A percentile compares a stretch with the other conserved stretches of the same genome.
Evolutionary conservation across 30 jellyfish, hydroid and myxozoan genomes (phyloP).

Genomic region (Cassiopea xamachana): DNA sequence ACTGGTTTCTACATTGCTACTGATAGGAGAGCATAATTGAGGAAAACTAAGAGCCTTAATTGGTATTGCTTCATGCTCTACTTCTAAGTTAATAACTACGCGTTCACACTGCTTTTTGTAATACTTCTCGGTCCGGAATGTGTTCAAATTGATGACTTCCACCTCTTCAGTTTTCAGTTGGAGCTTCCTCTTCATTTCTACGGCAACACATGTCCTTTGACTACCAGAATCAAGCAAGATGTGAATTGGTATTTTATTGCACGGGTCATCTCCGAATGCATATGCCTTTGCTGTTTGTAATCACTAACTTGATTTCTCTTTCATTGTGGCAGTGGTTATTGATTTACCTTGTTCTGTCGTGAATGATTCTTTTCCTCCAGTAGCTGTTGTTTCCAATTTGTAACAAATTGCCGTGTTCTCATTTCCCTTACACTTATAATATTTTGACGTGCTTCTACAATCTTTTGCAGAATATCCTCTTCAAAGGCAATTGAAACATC

Average conservation of each 20-base stretch:
- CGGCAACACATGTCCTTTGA: constrained; percentile 56
- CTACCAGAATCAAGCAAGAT: constrained; percentile 57
- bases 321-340: constrained; percentile 42
- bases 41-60: constrained; percentile 27
- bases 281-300: constrained; percentile 55
- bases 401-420: constrained; percentile 37
- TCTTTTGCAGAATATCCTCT: constrained; percentile 20
- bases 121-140: constrained; percentile 61
- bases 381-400: background rate
- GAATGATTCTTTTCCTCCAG: background rate
- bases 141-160: constrained; percentile 49
- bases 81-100: constrained; percentile 29
- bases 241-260: constrained; percentile 21
- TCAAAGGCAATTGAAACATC: constrained; percentile 64
- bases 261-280: constrained; percentile 45
- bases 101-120: constrained; percentile 19
- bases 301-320: constrained; percentile 53
- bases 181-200: constrained; percentile 55
- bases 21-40: constrained; percentile 45
- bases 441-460: constrained; percentile 11
- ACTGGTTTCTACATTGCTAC: constrained; percentile 12
- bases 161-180: constrained; percentile 27
- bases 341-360: background rate
- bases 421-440: constrained; percentile 15
- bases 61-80: constrained; percentile 23